phyloP scores from a whole-genome alignment of 1,140 invertebrate species.

The Littorina saxatilis region DNA sequence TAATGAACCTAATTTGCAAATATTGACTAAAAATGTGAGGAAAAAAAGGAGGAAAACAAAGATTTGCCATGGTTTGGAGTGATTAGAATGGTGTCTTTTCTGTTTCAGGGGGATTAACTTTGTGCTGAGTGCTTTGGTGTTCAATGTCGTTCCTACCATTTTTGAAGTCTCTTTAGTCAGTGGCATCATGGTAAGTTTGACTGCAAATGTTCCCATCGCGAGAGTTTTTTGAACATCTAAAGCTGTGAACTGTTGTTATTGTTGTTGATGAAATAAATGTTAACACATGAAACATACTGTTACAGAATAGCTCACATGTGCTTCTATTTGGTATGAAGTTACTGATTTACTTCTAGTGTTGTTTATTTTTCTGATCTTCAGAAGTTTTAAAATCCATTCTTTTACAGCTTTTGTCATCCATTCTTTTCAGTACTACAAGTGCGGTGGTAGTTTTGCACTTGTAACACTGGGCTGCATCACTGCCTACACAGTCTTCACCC shows the following conservation, averaged over 20 bases:
- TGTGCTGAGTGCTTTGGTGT: constrained; percentile 96
- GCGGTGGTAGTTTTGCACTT: constrained; percentile 83
- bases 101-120: constrained; percentile 95
- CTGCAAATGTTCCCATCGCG: too few species aligned
- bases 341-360: background rate
- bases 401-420: constrained; percentile 23
- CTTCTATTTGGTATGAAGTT: background rate
- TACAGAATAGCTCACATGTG: background rate
- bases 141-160: constrained; percentile 97
- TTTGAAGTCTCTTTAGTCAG: constrained; percentile 96
- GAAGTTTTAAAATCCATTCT: background rate
- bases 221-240: too few species aligned
- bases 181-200: constrained; percentile 84
- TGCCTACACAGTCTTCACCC: constrained; percentile 92
- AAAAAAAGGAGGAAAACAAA: too few species aligned
- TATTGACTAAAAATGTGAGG: too few species aligned
- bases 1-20: too few species aligned
- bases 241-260: too few species aligned
- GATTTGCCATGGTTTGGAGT: too few species aligned
- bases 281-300: background rate
- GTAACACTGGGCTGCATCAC: constrained; percentile 94
- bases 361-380: background rate
- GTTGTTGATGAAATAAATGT: too few species aligned
- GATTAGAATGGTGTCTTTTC: constrained; percentile 21
- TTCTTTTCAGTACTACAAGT: constrained; percentile 80